Evolutionary conservation across 2,888 invertebrate species (phyloP), one percentile per base, ranked within the genome.

Genomic region (Volucella inanis): DNA sequence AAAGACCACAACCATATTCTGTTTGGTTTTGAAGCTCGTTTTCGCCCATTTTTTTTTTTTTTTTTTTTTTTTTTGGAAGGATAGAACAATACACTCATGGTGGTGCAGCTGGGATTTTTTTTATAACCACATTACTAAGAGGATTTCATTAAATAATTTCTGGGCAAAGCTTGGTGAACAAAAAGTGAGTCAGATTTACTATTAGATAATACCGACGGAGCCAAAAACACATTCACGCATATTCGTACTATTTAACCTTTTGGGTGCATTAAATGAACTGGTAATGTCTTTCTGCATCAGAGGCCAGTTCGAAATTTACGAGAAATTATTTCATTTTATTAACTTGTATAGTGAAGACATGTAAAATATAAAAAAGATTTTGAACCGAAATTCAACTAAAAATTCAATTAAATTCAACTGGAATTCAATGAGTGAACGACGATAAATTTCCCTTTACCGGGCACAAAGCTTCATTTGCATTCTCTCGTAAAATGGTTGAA

Each of bases 221-320:
- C 22, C 22, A 22, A 22, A 22, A 22, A 22, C 22, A 22, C 0
- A 22, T 22, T 4, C 22, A 22, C 22, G 22, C 22, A 22, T 22
- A 22, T 2, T 2, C 22, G 22, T 22, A 22, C 22, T 3, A 1
- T 4, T 4, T 22, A 22, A 3, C 4, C 22, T 22, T 22, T 22
- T 22, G 3, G 22, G 22, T 22, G 22, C 22, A 22, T 4, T 3
- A 4, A 22, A 22, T 22, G 22, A 22, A 22, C 22, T 54, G 45
- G n/a, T 49, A 70, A 57, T 57, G 55, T 70, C 70, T 70, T 70
- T 43, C 70, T 70, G 70, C 47, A 11, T 70, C 9, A 11, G 45
- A 70, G 31, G n/a, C 1, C 15, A 57, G 55, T 31, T 47, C 45
- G 43, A 15, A 70, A 54, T 45, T 70, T 57, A 45, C 18, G 6